Evolutionary conservation across 2,797 vertebrate species (phyloP).

Genomic region (Lepus oiostolus): DNA sequence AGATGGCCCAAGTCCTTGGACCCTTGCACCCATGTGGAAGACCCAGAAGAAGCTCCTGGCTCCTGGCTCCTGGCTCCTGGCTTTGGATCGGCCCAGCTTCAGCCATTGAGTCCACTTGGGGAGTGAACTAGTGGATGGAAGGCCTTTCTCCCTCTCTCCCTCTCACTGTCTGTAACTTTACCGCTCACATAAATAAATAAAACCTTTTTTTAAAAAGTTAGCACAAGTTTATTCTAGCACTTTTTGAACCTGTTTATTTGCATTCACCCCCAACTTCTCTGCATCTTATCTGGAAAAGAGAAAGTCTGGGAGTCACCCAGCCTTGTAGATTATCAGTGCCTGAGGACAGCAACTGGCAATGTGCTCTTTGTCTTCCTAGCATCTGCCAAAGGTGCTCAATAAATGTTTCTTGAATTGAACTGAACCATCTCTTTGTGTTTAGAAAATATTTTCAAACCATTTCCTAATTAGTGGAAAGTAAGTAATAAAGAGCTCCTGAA

Average conservation of each 20-base stretch:
- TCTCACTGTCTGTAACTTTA: too few species aligned
- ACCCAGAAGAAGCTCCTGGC: too few species aligned
- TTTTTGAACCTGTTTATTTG: neutral
- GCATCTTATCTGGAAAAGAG: neutral
- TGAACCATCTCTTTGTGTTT: slow-evolving; percentile 33
- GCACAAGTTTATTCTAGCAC: slow-evolving; percentile 5
- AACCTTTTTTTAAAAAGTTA: slow-evolving; percentile 12
- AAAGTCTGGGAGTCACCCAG: neutral
- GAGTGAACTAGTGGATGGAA: too few species aligned
- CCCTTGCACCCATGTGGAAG: too few species aligned
- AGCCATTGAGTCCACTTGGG: too few species aligned
- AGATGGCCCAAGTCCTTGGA: too few species aligned
- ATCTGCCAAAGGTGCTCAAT: neutral
- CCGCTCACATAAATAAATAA: too few species aligned
- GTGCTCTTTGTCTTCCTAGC: neutral
- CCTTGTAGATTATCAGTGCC: neutral
- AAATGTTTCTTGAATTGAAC: slow-evolving; percentile 28
- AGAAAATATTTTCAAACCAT: slow-evolving; percentile 42
- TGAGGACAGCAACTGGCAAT: neutral
- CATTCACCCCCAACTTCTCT: neutral
- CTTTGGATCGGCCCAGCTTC: too few species aligned
- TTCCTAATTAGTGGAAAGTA: slow-evolving; percentile 56
- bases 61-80: too few species aligned
- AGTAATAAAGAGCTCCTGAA: slow-evolving; percentile 5
- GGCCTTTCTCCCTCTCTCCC: too few species aligned